These are phyloP conservation scores for Argynnis bischoffii DNA, from an alignment of 2,888 invertebrate genomes.

Conservation along the genomic window DNA sequence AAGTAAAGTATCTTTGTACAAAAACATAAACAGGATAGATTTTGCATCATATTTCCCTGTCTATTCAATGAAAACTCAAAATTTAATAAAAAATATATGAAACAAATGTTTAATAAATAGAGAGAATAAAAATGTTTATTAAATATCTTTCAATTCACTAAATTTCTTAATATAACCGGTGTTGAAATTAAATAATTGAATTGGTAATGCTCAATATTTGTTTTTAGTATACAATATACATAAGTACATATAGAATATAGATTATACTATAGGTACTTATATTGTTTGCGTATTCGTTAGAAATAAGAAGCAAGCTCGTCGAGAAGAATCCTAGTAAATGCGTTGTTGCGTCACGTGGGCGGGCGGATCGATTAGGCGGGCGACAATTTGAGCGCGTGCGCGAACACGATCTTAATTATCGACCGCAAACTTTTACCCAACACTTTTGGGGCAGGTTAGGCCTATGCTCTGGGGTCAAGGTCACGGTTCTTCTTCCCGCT, in stretches of 20 bases:
- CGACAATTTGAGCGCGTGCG: slow-evolving; percentile 68
- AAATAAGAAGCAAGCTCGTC: slow-evolving; percentile 51
- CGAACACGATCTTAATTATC: slow-evolving; percentile 71
- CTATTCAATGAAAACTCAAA: too few species aligned
- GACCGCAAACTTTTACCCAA: slow-evolving; percentile 73
- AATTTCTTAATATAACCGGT: too few species aligned
- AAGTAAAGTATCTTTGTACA: too few species aligned
- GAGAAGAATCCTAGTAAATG: slow-evolving; percentile 79
- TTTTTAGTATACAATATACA: not conserved
- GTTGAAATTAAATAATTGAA: too few species aligned
- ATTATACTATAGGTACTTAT: slow-evolving; percentile 19
- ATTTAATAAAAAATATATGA: too few species aligned
- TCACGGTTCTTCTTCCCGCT: slow-evolving; percentile 65
- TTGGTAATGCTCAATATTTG: too few species aligned
- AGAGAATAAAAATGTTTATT: too few species aligned
- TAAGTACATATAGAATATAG: not conserved
- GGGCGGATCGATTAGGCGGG: slow-evolving; percentile 73
- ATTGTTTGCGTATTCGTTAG: slow-evolving; percentile 32
- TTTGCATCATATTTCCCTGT: too few species aligned
- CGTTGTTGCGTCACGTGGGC: slow-evolving; percentile 78
- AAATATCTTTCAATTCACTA: too few species aligned
- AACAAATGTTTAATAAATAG: too few species aligned
- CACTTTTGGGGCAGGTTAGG: slow-evolving; percentile 83
- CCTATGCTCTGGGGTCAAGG: slow-evolving; percentile 81
- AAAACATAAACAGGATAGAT: too few species aligned